Conservation (phyloP, 1,140 invertebrate species). For the Eubasilissa regina region DNA sequence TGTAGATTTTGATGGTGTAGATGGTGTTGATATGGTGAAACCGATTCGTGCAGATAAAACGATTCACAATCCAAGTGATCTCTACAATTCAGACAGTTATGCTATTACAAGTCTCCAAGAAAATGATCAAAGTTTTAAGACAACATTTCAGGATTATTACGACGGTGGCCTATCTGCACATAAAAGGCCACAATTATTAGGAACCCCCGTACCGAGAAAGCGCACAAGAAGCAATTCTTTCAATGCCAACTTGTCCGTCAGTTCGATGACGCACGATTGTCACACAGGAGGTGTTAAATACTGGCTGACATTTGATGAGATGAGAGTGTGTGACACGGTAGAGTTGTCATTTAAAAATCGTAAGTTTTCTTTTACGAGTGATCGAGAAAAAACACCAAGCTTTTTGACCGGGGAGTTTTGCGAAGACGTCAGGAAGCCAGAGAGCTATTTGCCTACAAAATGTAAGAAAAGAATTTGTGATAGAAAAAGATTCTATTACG, state of each 20-base stretch:
- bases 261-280: constrained; percentile 67
- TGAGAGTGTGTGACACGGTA: background rate
- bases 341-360: background rate
- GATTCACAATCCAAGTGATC: too few species aligned
- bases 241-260: constrained; percentile 55
- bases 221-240: background rate
- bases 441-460: background rate
- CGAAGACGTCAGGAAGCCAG: background rate
- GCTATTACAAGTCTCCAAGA: background rate
- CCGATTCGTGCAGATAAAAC: too few species aligned
- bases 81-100: background rate
- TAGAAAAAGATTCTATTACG: constrained; percentile 13
- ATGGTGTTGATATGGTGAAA: too few species aligned
- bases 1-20: too few species aligned
- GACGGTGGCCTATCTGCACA: background rate
- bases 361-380: background rate
- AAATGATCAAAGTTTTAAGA: too few species aligned
- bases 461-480: constrained; percentile 12
- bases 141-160: background rate
- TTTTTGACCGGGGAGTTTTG: constrained; percentile 15
- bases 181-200: background rate
- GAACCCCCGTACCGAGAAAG: background rate
- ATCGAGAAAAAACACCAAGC: constrained; percentile 23
- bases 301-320: constrained; percentile 69
- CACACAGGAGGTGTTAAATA: constrained; percentile 67